phyloP scores from a whole-genome alignment of 2,888 invertebrate genomes.

The Itoplectis maculator region DNA sequence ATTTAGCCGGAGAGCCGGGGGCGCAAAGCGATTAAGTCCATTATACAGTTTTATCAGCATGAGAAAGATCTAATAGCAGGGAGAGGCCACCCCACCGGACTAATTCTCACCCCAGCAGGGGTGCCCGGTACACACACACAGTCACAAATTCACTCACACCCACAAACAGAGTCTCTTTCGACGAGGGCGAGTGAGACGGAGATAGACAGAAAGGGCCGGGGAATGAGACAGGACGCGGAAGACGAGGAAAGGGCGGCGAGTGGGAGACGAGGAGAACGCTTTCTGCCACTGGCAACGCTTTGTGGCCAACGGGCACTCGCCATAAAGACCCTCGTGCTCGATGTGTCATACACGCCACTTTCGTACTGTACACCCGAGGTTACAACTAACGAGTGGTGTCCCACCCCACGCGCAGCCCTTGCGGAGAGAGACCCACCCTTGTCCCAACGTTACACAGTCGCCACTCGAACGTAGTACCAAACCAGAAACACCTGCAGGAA shows the following conservation, averaged over 20 bases:
- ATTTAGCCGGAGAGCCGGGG: conserved; percentile 78
- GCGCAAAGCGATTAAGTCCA: conserved; percentile 83
- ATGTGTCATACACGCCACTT: conserved; percentile 83
- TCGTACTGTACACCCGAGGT: conserved; percentile 71
- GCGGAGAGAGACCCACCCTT: conserved; percentile 10
- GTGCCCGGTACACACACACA: background rate
- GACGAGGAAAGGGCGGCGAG: conserved; percentile 29
- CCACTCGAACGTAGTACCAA: conserved; percentile 38
- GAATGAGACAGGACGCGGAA: conserved; percentile 26
- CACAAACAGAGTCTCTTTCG: conserved; percentile 12
- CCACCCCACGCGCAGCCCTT: conserved; percentile 67
- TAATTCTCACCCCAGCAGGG: conserved; percentile 73
- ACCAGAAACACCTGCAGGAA: conserved; percentile 83
- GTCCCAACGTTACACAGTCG: conserved; percentile 14
- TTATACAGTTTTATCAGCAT: conserved; percentile 84
- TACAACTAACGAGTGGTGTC: conserved; percentile 76
- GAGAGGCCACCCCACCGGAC: conserved; percentile 66
- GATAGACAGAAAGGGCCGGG: conserved; percentile 12
- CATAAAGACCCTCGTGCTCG: conserved; percentile 72
- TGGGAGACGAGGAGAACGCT: conserved; percentile 11
- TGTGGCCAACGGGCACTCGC: conserved; percentile 57
- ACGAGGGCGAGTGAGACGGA: conserved; percentile 29
- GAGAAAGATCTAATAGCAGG: conserved; percentile 83
- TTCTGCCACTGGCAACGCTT: too few relatives aligned
- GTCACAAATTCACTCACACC: too few relatives aligned